Conservation (phyloP, 2,113 vertebrate genomes). For the Paraplagusia blochii region DNA sequence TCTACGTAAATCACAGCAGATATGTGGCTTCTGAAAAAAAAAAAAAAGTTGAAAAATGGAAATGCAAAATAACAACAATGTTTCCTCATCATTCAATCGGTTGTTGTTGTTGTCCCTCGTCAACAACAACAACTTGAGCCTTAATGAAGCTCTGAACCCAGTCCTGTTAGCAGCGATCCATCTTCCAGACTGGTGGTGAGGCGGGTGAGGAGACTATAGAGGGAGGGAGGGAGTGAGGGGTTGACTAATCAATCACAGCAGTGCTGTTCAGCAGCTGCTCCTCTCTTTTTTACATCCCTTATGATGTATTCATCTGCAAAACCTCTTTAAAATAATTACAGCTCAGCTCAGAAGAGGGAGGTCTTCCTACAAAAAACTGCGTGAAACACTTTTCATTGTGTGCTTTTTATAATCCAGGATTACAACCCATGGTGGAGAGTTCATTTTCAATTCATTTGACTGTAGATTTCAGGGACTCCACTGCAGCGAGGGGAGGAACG, state of each 20-base stretch:
- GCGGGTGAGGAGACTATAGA: neutral
- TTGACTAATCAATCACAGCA: neutral
- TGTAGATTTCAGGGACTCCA: too few relatives aligned
- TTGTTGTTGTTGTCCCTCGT: too few relatives aligned
- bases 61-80: too few relatives aligned
- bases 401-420: neutral
- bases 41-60: too few relatives aligned
- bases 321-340: neutral
- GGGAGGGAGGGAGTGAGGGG: neutral
- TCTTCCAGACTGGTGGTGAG: neutral
- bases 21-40: too few relatives aligned
- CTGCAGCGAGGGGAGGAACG: too few relatives aligned
- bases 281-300: neutral
- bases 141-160: neutral
- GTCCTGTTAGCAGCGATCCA: constrained; percentile 2
- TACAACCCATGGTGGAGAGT: too few relatives aligned
- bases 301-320: constrained; percentile 1
- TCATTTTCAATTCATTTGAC: too few relatives aligned
- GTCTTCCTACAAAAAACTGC: neutral
- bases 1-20: too few relatives aligned
- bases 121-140: neutral
- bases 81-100: too few relatives aligned
- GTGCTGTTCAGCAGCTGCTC: neutral
- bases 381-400: neutral
- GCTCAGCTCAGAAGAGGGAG: neutral